Evolutionary conservation across 2,797 vertebrate genomes (phyloP), one percentile per base, ranked within the genome.

Genomic region (Rhincodon typus): DNA sequence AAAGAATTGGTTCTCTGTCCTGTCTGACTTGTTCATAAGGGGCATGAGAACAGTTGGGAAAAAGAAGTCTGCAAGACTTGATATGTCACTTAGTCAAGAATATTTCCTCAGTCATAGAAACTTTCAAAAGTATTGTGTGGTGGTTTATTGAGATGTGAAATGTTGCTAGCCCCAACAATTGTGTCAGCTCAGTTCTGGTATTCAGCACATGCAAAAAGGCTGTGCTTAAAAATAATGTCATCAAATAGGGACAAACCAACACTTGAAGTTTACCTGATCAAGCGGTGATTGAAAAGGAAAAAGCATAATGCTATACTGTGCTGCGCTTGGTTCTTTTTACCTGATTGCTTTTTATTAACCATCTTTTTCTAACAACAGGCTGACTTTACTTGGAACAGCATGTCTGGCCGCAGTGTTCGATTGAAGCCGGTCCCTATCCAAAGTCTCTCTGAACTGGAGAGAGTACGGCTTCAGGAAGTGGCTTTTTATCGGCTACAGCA

Each of bases 301-400:
- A n/a, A 15, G 57, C 8, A 10, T 30, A n/a, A 77, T 77, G 34
- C 38, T 66, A n/a, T 93, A 7, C 90, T 30, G 0, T 93, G n/a
- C 70, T 95, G 70, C 77, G 70, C 4, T n/a, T 15, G 17, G 27
- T 74, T 74, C 94, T 74, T 93, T 67, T 74, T 50, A 72, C 21
- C 15, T 77, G 69, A 53, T 74, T 1, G 13, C 25, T 95, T 95
- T 69, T 95, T 74, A n/a, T 53, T 74, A 23, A 91, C 27, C 4
- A 91, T 91, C 95, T 46, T 96, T 94, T 96, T 96, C 69, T 96
- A 96, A 84, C 96, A 96, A 91, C 96, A 99, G 99, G 98, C 98
- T 97, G 98, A 99, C 97, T 99, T 99, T 97, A 99, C 98, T 97
- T 99, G 99, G 98, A 99, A 98, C 98, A 99, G 98, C 97, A 98